Evolutionary conservation across 2,797 vertebrate species (phyloP).

Genomic region (Prunella strophiata): DNA sequence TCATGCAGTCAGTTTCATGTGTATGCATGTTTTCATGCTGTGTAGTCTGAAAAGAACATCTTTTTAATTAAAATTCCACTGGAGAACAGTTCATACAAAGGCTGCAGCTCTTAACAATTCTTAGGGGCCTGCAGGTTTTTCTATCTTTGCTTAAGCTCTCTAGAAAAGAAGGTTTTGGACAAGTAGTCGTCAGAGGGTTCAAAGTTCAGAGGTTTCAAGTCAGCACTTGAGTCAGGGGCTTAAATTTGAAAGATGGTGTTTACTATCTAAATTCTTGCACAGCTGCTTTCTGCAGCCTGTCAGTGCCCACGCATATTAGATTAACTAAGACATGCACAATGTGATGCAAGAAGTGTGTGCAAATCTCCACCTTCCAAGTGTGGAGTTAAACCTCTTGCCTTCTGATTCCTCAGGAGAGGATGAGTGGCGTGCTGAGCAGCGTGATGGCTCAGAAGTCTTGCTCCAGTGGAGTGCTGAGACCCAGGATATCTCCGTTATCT

Average conservation of each 20-base stretch:
- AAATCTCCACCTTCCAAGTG: rapidly evolving
- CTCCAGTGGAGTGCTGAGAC: constrained; percentile 86
- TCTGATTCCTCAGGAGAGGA: constrained; percentile 82
- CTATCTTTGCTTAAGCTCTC: background rate
- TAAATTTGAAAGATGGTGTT: background rate
- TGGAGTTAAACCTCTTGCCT: background rate
- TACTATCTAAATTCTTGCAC: background rate
- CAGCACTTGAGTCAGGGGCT: background rate
- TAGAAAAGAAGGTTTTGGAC: background rate
- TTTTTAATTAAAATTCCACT: constrained; percentile 7
- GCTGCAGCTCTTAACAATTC: background rate
- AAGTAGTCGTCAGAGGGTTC: background rate
- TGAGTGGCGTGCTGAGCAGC: constrained; percentile 87
- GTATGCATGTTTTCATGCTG: background rate
- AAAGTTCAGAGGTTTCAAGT: background rate
- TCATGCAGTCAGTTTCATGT: background rate
- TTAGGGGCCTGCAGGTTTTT: background rate
- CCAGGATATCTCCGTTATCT: constrained; percentile 87
- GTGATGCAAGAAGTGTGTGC: rapidly evolving
- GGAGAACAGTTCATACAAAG: background rate
- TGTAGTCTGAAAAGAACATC: background rate
- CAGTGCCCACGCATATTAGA: background rate
- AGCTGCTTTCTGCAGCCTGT: background rate
- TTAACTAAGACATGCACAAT: background rate
- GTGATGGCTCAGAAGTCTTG: constrained; percentile 81